Evolutionary conservation across 2,888 invertebrate genomes (phyloP).

Genomic region (Agonopterix arenella): DNA sequence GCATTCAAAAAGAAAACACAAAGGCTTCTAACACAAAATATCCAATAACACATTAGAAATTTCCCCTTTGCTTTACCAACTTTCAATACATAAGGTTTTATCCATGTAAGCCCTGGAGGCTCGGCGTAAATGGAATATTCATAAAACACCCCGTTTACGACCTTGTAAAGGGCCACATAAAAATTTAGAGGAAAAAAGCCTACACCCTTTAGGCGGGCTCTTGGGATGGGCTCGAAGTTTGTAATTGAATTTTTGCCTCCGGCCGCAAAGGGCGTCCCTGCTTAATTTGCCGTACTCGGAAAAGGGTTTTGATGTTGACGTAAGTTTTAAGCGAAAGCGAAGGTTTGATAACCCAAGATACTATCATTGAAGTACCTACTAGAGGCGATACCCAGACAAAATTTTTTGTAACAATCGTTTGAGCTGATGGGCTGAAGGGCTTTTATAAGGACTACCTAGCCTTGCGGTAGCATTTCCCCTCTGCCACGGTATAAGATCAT

Average conservation of each 20-base stretch:
- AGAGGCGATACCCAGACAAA: no score
- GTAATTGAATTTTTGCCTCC: constrained; percentile 76
- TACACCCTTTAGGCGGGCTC: constrained; percentile 64
- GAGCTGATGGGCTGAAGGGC: no score
- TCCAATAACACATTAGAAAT: no score
- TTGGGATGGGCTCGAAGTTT: constrained; percentile 70
- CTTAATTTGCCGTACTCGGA: constrained; percentile 67
- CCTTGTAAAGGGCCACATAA: constrained; percentile 72
- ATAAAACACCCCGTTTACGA: constrained; percentile 70
- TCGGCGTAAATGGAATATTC: constrained; percentile 67
- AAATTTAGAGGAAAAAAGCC: constrained; percentile 68
- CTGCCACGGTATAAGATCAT: no score
- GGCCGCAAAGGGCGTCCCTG: constrained; percentile 72
- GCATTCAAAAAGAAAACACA: no score
- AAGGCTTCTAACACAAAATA: no score
- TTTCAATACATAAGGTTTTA: constrained; percentile 9
- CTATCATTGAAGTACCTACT: no score
- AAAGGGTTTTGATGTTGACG: constrained; percentile 52
- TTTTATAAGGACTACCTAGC: no score
- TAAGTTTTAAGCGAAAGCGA: background rate
- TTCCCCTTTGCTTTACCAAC: constrained; percentile 1
- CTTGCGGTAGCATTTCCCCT: no score
- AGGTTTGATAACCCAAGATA: no score
- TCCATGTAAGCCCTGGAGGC: constrained; percentile 36
- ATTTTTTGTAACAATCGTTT: no score